These are phyloP conservation scores for Sarcophaga caerulescens DNA, from an alignment of 2,888 invertebrate species.

Conservation along the genomic window DNA sequence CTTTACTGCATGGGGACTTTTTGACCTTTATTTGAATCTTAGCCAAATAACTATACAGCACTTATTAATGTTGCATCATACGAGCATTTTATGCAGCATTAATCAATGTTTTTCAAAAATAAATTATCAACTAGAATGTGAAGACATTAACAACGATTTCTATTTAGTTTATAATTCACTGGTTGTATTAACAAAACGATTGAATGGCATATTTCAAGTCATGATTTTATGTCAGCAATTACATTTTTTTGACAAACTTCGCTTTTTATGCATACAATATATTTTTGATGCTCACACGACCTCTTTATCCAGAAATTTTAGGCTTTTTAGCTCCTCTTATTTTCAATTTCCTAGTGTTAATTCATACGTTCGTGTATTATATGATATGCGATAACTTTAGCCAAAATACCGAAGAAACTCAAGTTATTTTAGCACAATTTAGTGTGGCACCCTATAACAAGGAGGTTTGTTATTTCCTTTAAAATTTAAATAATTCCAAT, in stretches of 20 bases:
- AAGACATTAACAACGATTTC: not conserved
- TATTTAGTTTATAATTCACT: not conserved
- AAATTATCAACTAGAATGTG: conserved; percentile 1
- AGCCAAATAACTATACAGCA: not conserved
- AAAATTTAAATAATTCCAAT: not conserved
- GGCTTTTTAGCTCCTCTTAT: not conserved
- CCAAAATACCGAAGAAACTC: not conserved
- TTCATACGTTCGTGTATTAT: conserved; percentile 26
- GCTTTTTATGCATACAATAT: conserved; percentile 9
- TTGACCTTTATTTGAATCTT: too few species aligned
- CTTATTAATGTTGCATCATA: conserved; percentile 25
- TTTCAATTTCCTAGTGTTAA: not conserved
- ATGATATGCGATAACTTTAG: conserved; percentile 1
- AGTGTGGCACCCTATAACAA: not conserved
- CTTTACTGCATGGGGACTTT: too few species aligned
- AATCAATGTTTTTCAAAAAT: conserved; percentile 10
- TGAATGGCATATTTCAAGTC: conserved; percentile 13
- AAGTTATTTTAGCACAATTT: not conserved
- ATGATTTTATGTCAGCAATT: not conserved
- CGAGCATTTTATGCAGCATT: not conserved
- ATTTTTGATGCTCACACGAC: not conserved
- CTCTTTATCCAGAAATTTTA: not conserved
- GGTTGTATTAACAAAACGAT: not conserved
- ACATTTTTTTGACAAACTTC: not conserved
- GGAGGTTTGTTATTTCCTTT: not conserved